Conservation (phyloP, 2,113 vertebrate species). For the Toxotes jaculatrix region DNA sequence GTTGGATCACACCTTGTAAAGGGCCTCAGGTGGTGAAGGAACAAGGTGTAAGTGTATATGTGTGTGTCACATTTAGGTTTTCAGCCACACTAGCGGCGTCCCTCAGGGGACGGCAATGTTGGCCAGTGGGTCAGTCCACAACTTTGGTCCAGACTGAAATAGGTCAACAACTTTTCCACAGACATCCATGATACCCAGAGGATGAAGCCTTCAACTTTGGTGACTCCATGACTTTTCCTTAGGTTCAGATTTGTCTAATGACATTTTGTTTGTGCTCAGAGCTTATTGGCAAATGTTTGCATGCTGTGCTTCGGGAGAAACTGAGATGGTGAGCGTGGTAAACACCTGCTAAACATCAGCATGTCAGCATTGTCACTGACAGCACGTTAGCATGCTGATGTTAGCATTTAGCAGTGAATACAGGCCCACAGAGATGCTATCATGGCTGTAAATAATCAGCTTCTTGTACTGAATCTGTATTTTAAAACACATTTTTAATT, state of each 20-base stretch:
- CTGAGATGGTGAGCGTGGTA: background rate
- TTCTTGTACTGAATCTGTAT: background rate
- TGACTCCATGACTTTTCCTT: background rate
- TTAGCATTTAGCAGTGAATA: background rate
- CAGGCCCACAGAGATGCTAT: background rate
- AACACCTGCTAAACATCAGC: background rate
- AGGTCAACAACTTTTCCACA: background rate
- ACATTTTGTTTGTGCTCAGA: too few species aligned
- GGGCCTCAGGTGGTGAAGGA: slow-evolving; percentile 45
- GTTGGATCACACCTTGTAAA: slow-evolving; percentile 64
- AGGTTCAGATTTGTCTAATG: too few species aligned
- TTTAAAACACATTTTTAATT: background rate
- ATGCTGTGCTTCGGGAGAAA: too few species aligned
- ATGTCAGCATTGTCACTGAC: too few species aligned
- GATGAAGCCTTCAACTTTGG: background rate
- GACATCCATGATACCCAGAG: background rate
- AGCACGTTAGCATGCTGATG: background rate
- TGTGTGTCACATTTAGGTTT: background rate
- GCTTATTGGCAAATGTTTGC: too few species aligned
- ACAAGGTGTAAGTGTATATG: slow-evolving; percentile 25
- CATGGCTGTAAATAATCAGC: background rate
- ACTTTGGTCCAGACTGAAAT: background rate
- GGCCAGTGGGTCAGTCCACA: background rate
- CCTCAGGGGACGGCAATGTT: too few species aligned
- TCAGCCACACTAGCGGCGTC: background rate